Conservation (phyloP, 2,888 invertebrate genomes). For the Ctena decussata region DNA sequence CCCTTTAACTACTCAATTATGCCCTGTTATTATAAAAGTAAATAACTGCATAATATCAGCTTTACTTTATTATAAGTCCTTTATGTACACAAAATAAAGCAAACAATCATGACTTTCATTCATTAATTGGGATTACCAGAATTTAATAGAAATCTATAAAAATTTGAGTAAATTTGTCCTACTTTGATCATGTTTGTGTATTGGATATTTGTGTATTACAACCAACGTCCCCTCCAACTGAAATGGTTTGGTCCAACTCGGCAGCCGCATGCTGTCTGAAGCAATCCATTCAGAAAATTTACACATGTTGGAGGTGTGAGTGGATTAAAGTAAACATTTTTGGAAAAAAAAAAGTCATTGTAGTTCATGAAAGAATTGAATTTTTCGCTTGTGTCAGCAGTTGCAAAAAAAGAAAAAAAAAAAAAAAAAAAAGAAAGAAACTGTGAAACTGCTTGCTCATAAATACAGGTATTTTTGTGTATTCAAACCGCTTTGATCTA, state of each 20-base stretch:
- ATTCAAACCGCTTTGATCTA: too few relatives aligned
- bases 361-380: too few relatives aligned
- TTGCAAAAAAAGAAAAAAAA: too few relatives aligned
- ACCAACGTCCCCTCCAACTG: not conserved
- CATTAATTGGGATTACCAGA: not conserved
- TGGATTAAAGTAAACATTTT: not conserved
- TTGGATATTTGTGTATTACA: slow-evolving; percentile 7
- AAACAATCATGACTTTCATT: not conserved
- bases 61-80: not conserved
- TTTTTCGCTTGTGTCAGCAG: too few relatives aligned
- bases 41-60: too few relatives aligned
- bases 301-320: not conserved
- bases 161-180: not conserved
- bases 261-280: not conserved
- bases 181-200: not conserved
- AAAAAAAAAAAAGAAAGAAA: too few relatives aligned
- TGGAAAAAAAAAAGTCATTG: too few relatives aligned
- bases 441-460: too few relatives aligned
- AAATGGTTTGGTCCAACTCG: not conserved
- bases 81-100: not conserved
- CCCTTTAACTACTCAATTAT: too few relatives aligned
- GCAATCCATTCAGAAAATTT: not conserved
- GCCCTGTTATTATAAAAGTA: too few relatives aligned
- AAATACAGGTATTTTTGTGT: too few relatives aligned
- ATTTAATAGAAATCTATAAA: not conserved